Evolutionary conservation across 2,113 vertebrate genomes (phyloP).

Genomic region (Maccullochella peelii): DNA sequence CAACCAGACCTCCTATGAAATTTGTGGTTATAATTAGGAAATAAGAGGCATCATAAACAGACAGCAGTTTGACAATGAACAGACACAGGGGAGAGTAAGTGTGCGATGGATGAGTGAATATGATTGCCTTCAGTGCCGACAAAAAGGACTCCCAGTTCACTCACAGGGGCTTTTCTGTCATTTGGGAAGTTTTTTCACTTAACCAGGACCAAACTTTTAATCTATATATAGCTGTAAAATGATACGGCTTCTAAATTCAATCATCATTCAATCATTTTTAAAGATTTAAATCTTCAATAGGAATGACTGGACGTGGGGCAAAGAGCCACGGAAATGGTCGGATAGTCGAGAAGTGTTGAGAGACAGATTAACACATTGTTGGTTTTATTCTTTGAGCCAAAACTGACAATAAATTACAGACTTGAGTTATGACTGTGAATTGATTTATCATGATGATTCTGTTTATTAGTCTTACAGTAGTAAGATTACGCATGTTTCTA

Average conservation of each 20-base stretch:
- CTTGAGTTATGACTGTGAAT: not conserved
- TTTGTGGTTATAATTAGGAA: conserved; percentile 73
- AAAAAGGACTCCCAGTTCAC: conserved; percentile 27
- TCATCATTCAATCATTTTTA: not conserved
- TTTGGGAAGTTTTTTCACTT: conserved; percentile 18
- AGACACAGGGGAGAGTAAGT: conserved; percentile 51
- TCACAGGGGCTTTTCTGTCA: not conserved
- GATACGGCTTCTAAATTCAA: not conserved
- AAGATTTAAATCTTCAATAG: not conserved
- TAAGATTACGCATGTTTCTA: not conserved
- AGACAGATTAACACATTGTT: not conserved
- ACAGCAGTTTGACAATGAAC: conserved; percentile 59
- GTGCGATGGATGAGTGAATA: conserved; percentile 56
- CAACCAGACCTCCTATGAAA: conserved; percentile 63
- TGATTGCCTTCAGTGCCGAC: conserved; percentile 47
- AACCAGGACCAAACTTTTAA: conserved; percentile 13
- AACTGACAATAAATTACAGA: not conserved
- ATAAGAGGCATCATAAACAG: conserved; percentile 69
- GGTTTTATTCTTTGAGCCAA: not conserved
- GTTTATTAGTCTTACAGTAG: not conserved
- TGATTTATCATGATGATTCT: not conserved
- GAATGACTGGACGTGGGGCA: not conserved
- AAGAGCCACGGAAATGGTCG: not conserved
- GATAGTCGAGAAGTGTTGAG: not conserved
- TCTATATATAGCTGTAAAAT: not conserved